Percentiles rank a stretch among this genome's conserved stretches.
These are phyloP conservation scores for Slavum lentiscoides DNA, from an alignment of 2,888 invertebrate genomes.

Conservation along the genomic window DNA sequence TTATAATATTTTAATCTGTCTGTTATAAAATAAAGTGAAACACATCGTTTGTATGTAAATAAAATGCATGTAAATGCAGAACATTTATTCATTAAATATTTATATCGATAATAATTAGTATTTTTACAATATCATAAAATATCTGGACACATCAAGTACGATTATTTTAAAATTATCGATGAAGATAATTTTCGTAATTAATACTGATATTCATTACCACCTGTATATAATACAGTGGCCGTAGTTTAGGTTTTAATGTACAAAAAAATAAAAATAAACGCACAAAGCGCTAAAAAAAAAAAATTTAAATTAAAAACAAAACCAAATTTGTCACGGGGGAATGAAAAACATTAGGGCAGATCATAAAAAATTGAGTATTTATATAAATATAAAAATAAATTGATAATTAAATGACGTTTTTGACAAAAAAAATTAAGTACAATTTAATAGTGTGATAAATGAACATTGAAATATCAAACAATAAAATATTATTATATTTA, in stretches of 20 bases:
- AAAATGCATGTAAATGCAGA: constrained; percentile 10
- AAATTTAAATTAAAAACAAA: not conserved
- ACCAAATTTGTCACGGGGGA: not conserved
- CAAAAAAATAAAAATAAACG: constrained; percentile 2
- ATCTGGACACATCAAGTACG: constrained; percentile 19
- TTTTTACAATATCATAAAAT: constrained; percentile 44
- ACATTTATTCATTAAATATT: constrained; percentile 43
- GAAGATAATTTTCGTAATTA: constrained; percentile 24
- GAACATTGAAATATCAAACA: too few species aligned
- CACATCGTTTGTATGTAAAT: too few species aligned
- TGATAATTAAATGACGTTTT: not conserved
- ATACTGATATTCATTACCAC: constrained; percentile 19
- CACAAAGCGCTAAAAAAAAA: not conserved
- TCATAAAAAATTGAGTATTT: constrained; percentile 14
- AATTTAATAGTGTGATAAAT: not conserved
- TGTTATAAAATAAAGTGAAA: too few species aligned
- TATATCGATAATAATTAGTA: constrained; percentile 35
- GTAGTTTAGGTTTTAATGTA: constrained; percentile 17
- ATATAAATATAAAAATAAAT: constrained; percentile 43
- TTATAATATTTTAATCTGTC: too few species aligned
- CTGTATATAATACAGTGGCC: not conserved
- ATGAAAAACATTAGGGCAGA: not conserved
- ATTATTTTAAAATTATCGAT: constrained; percentile 1
- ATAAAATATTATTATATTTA: too few species aligned
- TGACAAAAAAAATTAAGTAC: not conserved